phyloP scores from a whole-genome alignment of 2,113 vertebrate species.

The Nestor notabilis region DNA sequence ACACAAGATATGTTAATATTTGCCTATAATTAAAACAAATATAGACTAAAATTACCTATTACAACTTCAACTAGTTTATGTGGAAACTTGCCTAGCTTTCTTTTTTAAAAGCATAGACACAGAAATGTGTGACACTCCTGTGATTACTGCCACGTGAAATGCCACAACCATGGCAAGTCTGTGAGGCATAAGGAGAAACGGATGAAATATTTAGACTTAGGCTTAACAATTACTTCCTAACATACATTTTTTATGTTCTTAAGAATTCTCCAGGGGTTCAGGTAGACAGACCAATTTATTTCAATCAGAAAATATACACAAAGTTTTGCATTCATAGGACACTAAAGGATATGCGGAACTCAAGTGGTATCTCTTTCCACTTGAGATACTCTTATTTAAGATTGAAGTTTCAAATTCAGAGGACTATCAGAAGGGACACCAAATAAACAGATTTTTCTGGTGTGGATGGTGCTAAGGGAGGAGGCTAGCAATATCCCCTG shows the following conservation, averaged over 20 bases:
- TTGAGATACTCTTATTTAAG: not conserved
- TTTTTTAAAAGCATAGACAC: not conserved
- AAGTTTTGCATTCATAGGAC: not conserved
- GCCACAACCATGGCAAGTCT: not conserved
- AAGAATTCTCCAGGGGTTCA: not conserved
- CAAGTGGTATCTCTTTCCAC: not conserved
- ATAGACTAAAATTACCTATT: not conserved
- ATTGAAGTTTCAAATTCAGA: not conserved
- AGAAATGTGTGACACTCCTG: not conserved
- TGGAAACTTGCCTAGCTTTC: not conserved
- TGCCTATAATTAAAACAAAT: not conserved
- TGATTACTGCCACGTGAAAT: not conserved
- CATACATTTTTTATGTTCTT: not conserved
- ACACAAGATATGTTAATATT: not conserved
- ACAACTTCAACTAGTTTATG: not conserved
- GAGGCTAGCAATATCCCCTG: not conserved
- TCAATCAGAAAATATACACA: not conserved
- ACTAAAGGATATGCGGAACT: not conserved
- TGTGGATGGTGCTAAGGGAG: not conserved
- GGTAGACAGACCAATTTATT: not conserved
- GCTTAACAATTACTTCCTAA: not conserved
- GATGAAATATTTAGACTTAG: not conserved
- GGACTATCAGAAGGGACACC: not conserved
- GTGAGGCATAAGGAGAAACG: not conserved
- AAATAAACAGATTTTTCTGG: not conserved